phyloP scores from a whole-genome alignment of 2,113 vertebrate genomes.

The Ctenodactylus gundi region DNA sequence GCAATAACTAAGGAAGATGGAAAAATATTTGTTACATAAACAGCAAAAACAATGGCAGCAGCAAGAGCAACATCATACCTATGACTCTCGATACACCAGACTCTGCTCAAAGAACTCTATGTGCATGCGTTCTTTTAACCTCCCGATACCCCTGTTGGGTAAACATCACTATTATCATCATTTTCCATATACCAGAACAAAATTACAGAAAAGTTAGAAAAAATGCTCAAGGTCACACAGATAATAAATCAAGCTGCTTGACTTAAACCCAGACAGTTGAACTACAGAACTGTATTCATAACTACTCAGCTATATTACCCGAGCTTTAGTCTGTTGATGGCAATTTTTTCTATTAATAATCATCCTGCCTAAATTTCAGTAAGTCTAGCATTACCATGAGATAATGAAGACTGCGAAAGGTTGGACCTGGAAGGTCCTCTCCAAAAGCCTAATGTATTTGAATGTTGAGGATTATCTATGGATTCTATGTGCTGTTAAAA shows the following conservation, averaged over 20 bases:
- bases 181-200: conserved; percentile 26
- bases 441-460: too few species aligned
- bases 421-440: too few species aligned
- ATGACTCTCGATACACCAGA: background rate
- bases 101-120: background rate
- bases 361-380: background rate
- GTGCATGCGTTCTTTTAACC: background rate
- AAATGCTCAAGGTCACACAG: background rate
- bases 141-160: background rate
- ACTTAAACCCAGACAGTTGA: background rate
- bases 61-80: background rate
- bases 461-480: too few species aligned
- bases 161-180: background rate
- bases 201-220: conserved; percentile 5
- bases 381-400: background rate
- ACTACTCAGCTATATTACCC: background rate
- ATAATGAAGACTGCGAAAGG: background rate
- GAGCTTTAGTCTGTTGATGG: background rate
- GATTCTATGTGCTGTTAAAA: too few species aligned
- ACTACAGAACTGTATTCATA: background rate
- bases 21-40: background rate
- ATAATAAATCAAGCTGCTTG: background rate
- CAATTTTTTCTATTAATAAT: background rate
- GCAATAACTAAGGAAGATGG: background rate
- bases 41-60: background rate